A percentile compares a stretch with the other conserved stretches of the same genome.
These are phyloP conservation scores for Oedothorax gibbosus DNA, from an alignment of 1,140 invertebrate genomes.

Conservation along the genomic window DNA sequence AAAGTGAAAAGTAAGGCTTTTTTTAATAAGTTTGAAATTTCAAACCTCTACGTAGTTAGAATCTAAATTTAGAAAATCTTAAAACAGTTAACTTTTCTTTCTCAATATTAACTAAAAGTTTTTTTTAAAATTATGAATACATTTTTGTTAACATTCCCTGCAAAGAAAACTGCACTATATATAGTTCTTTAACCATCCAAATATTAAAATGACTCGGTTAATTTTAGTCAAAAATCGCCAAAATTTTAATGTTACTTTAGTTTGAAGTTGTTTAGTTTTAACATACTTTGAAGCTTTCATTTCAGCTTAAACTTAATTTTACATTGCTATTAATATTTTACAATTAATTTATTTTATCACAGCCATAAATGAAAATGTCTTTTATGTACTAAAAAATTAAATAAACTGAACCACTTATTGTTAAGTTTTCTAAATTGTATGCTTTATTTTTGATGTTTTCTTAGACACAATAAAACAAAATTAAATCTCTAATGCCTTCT, in stretches of 20 bases:
- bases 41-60: not conserved
- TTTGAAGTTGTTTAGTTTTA: not conserved
- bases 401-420: too few species aligned
- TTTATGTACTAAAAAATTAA: too few species aligned
- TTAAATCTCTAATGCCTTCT: not conserved
- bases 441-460: not conserved
- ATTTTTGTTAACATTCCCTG: not conserved
- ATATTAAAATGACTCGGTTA: too few species aligned
- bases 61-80: too few species aligned
- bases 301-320: not conserved
- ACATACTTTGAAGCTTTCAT: not conserved
- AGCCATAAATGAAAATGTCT: too few species aligned
- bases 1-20: constrained; percentile 87
- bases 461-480: not conserved
- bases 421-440: not conserved
- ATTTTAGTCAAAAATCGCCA: not conserved
- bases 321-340: too few species aligned
- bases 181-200: too few species aligned
- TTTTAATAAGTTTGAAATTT: constrained; percentile 30
- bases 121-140: not conserved
- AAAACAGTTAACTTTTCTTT: too few species aligned
- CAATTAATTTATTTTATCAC: too few species aligned
- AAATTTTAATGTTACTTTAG: not conserved
- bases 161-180: not conserved
- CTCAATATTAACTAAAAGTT: too few species aligned